These are phyloP conservation scores for Cichlasoma orientale DNA, from an alignment of 2,797 vertebrate genomes.

Conservation along the genomic window DNA sequence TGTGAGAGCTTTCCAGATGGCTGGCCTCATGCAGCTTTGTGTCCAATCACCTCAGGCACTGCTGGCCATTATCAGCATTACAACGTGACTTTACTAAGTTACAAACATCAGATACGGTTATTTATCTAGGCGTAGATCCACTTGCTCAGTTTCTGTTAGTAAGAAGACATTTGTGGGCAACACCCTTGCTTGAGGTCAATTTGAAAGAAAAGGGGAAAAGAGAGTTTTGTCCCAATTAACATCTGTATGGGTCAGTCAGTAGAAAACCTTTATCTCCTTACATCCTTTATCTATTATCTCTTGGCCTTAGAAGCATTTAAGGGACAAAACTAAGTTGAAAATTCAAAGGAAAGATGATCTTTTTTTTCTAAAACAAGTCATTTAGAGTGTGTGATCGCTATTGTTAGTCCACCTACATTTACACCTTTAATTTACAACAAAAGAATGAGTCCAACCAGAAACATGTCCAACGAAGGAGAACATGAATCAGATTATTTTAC, in stretches of 20 bases:
- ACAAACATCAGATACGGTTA: constrained; percentile 22
- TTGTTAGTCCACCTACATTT: neutral
- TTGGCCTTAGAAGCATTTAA: neutral
- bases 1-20: constrained; percentile 30
- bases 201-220: constrained; percentile 25
- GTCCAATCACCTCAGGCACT: constrained; percentile 46
- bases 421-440: constrained; percentile 16
- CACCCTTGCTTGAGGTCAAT: constrained; percentile 43
- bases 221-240: constrained; percentile 26
- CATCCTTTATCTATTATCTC: no score
- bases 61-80: constrained; percentile 9
- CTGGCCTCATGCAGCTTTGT: constrained; percentile 36
- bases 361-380: neutral
- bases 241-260: neutral
- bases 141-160: neutral
- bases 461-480: neutral
- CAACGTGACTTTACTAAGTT: constrained; percentile 14
- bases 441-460: neutral
- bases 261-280: neutral
- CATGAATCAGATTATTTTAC: neutral
- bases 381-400: constrained; percentile 13
- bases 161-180: neutral
- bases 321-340: neutral
- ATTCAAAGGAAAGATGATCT: neutral
- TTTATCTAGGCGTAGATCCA: constrained; percentile 22